These are phyloP conservation scores for Drosophila prosaltans DNA, from an alignment of 1,140 invertebrate species.

Conservation along the genomic window DNA sequence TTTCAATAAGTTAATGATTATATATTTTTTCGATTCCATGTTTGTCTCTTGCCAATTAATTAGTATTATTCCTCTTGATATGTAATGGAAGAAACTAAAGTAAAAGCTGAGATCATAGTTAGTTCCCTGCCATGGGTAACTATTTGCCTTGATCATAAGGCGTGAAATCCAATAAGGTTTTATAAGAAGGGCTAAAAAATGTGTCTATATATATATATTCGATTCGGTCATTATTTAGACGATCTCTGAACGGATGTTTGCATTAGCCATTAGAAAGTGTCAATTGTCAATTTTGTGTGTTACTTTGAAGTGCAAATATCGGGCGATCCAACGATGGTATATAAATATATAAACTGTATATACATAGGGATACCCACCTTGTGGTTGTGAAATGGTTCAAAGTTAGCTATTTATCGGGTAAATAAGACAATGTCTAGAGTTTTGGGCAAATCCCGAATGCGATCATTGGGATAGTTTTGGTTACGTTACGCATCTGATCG, in stretches of 20 bases:
- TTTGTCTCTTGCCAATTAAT: background rate
- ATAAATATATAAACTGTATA: background rate
- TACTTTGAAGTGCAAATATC: constrained; percentile 37
- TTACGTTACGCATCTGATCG: constrained; percentile 20
- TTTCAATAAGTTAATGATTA: background rate
- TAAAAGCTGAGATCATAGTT: constrained; percentile 58
- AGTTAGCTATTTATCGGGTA: constrained; percentile 25
- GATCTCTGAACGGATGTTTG: constrained; percentile 45
- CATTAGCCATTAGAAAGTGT: constrained; percentile 55
- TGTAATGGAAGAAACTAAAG: constrained; percentile 20
- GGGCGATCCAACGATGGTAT: constrained; percentile 34
- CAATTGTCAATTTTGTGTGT: constrained; percentile 38
- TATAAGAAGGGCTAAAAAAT: constrained; percentile 26
- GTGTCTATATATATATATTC: background rate
- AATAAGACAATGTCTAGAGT: constrained; percentile 20
- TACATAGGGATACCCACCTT: constrained; percentile 31
- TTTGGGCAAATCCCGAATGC: constrained; percentile 43
- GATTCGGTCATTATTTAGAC: constrained; percentile 29
- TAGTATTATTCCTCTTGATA: background rate
- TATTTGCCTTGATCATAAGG: constrained; percentile 32
- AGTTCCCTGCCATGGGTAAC: background rate
- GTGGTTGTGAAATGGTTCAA: constrained; percentile 45
- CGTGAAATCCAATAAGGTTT: constrained; percentile 37
- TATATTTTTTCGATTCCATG: no score
- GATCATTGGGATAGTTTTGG: constrained; percentile 46